Base-by-base conservation (phyloP, 2,113 vertebrate species). In the Equus przewalskii region DNA sequence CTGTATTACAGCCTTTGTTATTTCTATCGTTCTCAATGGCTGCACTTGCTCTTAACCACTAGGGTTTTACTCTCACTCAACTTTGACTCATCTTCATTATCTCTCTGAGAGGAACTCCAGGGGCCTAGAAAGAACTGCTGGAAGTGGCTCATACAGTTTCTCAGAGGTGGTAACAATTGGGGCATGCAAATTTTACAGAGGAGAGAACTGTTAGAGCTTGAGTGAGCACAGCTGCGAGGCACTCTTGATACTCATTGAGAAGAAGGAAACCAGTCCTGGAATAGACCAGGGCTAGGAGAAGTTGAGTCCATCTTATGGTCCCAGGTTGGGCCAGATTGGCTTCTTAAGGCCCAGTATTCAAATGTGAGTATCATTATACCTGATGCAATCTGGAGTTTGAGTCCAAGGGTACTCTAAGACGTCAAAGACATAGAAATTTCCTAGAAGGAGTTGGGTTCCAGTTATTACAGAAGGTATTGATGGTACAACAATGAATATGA, bases 51-150 rank as follows among this genome's bases (percentile, higher is more conserved):
- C 58, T 93, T 70, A 93, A 60, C 70, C 69, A 49, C 70, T 97
- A 60, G 94, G 80, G 87, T 97, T 96, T 88, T 85, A 86, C 54
- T 96, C 87, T 97, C 94, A 95, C 86, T 98, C 97, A 97, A 97
- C 93, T 97, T 97, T 97, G 96, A 97, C 93, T 94, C 85, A 93
- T 96, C 91, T 97, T 97, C 89, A 94, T 96, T 97, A 98, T 92
- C 91, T 84, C 94, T 65, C 90, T 84, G 80, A 96, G 93, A 93
- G n/a, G 41, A 96, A 87, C 96, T 96, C 90, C 69, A 83, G 96
- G 94, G 86, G 80, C 70, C 46, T 97, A 19, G 64, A 91, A 91
- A 92, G 64, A 96, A 94, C 85, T 95, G 65, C 69, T 91, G 73
- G 54, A 96, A 96, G 67, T 54, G 8, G 75, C 14, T 93, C n/a